Conservation (phyloP, 2,113 vertebrate genomes). For the Phocoena sinus region DNA sequence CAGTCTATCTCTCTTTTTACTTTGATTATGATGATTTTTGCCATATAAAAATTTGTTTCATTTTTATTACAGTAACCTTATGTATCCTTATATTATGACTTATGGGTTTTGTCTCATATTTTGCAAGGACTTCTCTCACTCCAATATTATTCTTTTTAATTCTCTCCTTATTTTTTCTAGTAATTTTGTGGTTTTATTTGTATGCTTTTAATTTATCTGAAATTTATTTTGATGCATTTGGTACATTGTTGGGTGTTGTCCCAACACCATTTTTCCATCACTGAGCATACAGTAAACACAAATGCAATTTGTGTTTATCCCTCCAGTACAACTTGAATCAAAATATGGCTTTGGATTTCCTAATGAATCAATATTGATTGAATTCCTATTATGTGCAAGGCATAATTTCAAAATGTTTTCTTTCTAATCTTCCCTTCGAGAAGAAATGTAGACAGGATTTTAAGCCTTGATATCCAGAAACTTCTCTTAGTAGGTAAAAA, state of each 20-base stretch:
- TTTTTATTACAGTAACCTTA: slow-evolving; percentile 9
- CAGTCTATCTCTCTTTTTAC: not conserved
- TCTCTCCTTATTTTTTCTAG: not conserved
- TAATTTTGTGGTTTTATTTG: not conserved
- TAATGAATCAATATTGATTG: slow-evolving; percentile 24
- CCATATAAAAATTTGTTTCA: not conserved
- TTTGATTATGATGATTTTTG: slow-evolving; percentile 32
- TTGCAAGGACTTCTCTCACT: not conserved
- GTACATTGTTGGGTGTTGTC: not conserved
- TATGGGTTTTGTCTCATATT: not conserved
- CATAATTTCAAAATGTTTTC: slow-evolving; percentile 5
- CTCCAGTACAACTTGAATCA: slow-evolving; percentile 17
- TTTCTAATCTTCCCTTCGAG: slow-evolving; percentile 8
- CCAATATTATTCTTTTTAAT: not conserved
- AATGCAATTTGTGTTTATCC: slow-evolving; percentile 29
- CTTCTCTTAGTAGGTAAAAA: not conserved
- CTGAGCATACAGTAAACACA: not conserved
- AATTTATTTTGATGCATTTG: slow-evolving; percentile 26
- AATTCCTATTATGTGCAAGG: not conserved
- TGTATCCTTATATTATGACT: not conserved
- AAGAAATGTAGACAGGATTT: not conserved
- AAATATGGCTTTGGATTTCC: slow-evolving; percentile 38
- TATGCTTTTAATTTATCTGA: not conserved
- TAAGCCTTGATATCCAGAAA: not conserved
- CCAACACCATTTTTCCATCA: not conserved